Conservation (phyloP, 2,888 invertebrate genomes). For the Tipula confusa region DNA sequence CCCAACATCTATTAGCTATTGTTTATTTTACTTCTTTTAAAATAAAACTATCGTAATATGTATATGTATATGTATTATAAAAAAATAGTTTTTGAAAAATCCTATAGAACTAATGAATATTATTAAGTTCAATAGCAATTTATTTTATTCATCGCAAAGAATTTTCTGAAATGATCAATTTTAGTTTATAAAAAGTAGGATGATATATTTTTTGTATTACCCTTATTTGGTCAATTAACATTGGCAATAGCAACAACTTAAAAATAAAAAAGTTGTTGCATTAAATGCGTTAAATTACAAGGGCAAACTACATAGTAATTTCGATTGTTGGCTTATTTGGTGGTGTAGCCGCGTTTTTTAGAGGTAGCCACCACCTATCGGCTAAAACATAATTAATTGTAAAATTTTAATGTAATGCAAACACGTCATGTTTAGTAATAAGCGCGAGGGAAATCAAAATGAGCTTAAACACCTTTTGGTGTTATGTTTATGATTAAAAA, state of each 20-base stretch:
- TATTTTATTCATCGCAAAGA: background rate
- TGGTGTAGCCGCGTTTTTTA: background rate
- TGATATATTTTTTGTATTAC: background rate
- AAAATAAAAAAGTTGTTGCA: background rate
- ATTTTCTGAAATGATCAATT: background rate
- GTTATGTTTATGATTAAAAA: too few species aligned
- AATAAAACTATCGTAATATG: background rate
- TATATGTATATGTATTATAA: too few species aligned
- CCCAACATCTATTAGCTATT: background rate
- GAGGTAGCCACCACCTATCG: background rate
- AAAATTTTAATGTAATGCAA: background rate
- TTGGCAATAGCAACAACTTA: background rate
- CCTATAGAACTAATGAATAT: background rate
- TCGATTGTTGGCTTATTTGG: background rate
- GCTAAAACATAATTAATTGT: background rate
- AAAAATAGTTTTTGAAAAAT: background rate
- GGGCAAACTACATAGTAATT: background rate
- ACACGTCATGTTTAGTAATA: background rate
- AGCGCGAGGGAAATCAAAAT: background rate
- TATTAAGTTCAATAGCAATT: background rate
- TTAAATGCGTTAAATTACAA: background rate
- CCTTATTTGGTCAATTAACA: slow-evolving; percentile 20
- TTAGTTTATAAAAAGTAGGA: background rate
- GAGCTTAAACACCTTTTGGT: background rate
- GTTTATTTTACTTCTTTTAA: background rate